phyloP scores from a whole-genome alignment of 2,797 vertebrate genomes.

The Linurgus olivaceus region DNA sequence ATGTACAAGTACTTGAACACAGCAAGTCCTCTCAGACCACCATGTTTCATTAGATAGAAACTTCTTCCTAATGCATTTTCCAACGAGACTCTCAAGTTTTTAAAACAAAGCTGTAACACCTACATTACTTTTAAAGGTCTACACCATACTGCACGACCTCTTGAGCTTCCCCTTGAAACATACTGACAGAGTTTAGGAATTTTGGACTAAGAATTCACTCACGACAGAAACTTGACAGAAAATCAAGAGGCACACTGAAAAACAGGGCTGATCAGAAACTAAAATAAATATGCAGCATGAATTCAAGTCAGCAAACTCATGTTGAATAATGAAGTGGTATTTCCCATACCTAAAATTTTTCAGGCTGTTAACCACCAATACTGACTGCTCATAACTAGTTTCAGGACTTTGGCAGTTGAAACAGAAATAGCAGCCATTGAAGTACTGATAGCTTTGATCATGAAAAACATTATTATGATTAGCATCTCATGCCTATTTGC shows the following conservation, averaged over 20 bases:
- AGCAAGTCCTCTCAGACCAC: not conserved
- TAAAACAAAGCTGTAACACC: not conserved
- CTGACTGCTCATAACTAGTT: not conserved
- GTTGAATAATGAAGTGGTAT: not conserved
- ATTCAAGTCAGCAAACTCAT: not conserved
- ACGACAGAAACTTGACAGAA: not conserved
- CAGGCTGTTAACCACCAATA: not conserved
- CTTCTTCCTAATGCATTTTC: not conserved
- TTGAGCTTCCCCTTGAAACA: not conserved
- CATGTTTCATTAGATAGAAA: not conserved
- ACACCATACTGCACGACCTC: not conserved
- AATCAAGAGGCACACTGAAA: not conserved
- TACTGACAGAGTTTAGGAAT: not conserved
- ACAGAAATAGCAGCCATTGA: not conserved
- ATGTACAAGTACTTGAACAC: not conserved
- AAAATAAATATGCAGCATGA: not conserved
- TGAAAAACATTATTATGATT: not conserved
- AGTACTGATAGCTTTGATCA: constrained; percentile 12
- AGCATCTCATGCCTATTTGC: not conserved
- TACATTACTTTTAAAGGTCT: not conserved
- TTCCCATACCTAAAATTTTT: not conserved
- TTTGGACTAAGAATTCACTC: not conserved
- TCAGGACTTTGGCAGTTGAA: not conserved
- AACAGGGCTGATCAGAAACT: not conserved
- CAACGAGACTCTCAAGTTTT: not conserved